Conservation (phyloP, 2,113 vertebrate genomes). For the Cebus imitator region DNA sequence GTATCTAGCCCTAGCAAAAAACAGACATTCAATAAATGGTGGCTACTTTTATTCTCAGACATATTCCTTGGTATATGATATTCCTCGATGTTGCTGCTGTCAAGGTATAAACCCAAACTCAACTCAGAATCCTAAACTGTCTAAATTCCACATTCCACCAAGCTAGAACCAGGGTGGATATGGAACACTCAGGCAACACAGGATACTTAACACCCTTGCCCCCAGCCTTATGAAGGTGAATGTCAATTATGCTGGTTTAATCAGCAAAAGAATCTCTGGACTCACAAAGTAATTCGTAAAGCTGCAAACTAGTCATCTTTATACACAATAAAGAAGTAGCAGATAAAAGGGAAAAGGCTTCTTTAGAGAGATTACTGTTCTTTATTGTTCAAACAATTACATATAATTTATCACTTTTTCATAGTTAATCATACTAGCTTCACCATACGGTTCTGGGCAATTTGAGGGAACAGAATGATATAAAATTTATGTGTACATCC, state of each 20-base stretch:
- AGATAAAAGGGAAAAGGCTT: neutral
- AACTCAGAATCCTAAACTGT: conserved; percentile 32
- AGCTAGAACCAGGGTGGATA: conserved; percentile 16
- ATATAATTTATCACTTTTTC: neutral
- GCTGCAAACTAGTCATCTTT: conserved; percentile 35
- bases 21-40: neutral
- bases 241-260: conserved; percentile 51
- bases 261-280: conserved; percentile 46
- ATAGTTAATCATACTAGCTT: conserved; percentile 30
- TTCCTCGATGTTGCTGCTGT: neutral
- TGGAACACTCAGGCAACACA: neutral
- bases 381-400: conserved; percentile 21
- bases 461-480: neutral
- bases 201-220: conserved; percentile 35
- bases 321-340: conserved; percentile 34
- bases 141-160: conserved; percentile 22
- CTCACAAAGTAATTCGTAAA: conserved; percentile 53
- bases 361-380: conserved; percentile 27
- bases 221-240: neutral
- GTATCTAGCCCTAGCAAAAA: conserved; percentile 32
- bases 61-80: conserved; percentile 12
- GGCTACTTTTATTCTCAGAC: conserved; percentile 45
- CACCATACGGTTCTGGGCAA: neutral
- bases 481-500: neutral
- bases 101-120: neutral